Conservation (phyloP, 2,888 invertebrate species). For the Mesochorus sp. region DNA sequence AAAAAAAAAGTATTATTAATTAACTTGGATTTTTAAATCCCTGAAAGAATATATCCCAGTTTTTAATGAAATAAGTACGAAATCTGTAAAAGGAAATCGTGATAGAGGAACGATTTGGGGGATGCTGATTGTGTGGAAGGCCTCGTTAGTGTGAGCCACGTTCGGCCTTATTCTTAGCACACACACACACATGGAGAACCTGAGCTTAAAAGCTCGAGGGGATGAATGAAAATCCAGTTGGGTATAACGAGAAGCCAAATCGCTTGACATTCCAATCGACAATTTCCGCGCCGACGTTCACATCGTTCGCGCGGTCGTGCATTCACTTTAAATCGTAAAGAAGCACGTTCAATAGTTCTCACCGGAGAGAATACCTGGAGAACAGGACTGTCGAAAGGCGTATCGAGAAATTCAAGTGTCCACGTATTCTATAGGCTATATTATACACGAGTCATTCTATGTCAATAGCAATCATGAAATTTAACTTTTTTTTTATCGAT, state of each 20-base stretch:
- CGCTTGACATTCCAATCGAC: slow-evolving; percentile 55
- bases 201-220: slow-evolving; percentile 17
- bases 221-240: slow-evolving; percentile 40
- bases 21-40: too few relatives aligned
- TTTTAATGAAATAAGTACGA: too few relatives aligned
- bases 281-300: slow-evolving; percentile 42
- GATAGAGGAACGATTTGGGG: not conserved
- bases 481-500: too few relatives aligned
- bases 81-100: too few relatives aligned
- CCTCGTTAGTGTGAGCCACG: not conserved
- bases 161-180: not conserved
- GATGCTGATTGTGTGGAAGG: not conserved
- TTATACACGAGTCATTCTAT: not conserved
- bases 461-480: not conserved
- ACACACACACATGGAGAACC: not conserved
- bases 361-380: not conserved
- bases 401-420: not conserved
- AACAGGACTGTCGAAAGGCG: not conserved
- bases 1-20: too few relatives aligned
- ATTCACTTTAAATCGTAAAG: slow-evolving; percentile 44
- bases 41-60: too few relatives aligned
- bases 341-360: slow-evolving; percentile 22
- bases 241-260: slow-evolving; percentile 49
- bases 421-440: too few relatives aligned
- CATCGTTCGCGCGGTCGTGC: slow-evolving; percentile 32